Conservation (phyloP, 1,140 invertebrate genomes). For the Pseudomyrmex gracilis region DNA sequence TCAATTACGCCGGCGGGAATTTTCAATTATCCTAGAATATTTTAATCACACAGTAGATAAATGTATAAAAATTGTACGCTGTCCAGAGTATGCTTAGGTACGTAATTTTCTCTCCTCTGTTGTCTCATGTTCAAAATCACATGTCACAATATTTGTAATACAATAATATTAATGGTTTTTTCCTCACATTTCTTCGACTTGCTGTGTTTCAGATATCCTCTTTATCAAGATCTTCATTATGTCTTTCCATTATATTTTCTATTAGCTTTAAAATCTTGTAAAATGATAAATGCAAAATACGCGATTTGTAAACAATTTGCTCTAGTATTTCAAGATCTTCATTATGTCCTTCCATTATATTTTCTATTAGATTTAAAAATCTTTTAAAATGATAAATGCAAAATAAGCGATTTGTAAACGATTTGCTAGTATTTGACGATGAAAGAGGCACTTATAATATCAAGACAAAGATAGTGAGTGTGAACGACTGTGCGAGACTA, state of each 20-base stretch:
- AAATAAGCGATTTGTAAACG: conserved; percentile 36
- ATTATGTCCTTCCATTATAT: conserved; percentile 68
- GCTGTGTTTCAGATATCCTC: conserved; percentile 50
- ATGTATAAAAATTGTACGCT: conserved; percentile 71
- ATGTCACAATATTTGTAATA: neutral
- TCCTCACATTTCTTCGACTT: neutral
- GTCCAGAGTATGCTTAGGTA: conserved; percentile 65
- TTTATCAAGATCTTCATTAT: conserved; percentile 56
- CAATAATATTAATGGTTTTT: neutral
- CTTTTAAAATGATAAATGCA: conserved; percentile 39
- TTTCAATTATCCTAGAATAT: conserved; percentile 73
- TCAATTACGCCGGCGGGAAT: conserved; percentile 60
- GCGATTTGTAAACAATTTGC: no score
- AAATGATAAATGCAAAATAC: conserved; percentile 42
- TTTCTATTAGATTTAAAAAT: conserved; percentile 52
- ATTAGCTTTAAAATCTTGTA: conserved; percentile 51
- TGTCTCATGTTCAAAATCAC: neutral
- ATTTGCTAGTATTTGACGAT: conserved; percentile 25
- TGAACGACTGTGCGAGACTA: conserved; percentile 5
- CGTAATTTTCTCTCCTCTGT: conserved; percentile 22
- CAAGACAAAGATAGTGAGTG: neutral
- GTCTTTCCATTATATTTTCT: conserved; percentile 66
- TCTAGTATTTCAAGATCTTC: conserved; percentile 39
- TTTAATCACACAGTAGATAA: conserved; percentile 67
- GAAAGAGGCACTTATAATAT: conserved; percentile 11